Conservation (phyloP, 2,797 vertebrate species). For the Bothrops alternatus region DNA sequence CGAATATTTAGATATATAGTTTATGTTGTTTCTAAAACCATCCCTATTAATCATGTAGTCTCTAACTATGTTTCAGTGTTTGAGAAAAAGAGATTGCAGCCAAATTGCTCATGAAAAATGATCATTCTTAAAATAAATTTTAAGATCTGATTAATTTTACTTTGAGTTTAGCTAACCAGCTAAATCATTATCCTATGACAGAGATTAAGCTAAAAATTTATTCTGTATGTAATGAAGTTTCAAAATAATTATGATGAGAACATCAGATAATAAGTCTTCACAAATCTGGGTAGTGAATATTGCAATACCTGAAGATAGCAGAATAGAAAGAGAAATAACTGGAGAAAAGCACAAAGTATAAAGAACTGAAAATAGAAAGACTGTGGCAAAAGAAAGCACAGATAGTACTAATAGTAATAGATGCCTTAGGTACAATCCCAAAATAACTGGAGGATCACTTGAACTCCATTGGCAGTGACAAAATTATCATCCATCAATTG, state of each 20-base stretch:
- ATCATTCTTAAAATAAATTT: not conserved
- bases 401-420: not conserved
- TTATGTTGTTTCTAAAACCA: conserved; percentile 4
- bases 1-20: conserved; percentile 4
- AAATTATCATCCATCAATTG: not conserved
- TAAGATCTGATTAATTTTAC: not conserved
- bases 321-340: not conserved
- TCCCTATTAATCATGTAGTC: not conserved
- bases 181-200: not conserved
- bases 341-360: not conserved
- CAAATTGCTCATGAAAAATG: not conserved
- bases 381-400: not conserved
- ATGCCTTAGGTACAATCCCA: not conserved
- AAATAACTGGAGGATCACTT: not conserved
- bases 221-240: not conserved
- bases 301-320: not conserved
- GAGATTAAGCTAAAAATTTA: not conserved
- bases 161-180: not conserved
- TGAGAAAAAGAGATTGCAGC: not conserved
- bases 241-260: not conserved
- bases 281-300: not conserved
- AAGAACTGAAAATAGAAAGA: not conserved
- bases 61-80: not conserved
- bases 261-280: not conserved
- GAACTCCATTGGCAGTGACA: not conserved